Conservation (phyloP, 2,888 invertebrate genomes). For the Falcaria lacertinaria region DNA sequence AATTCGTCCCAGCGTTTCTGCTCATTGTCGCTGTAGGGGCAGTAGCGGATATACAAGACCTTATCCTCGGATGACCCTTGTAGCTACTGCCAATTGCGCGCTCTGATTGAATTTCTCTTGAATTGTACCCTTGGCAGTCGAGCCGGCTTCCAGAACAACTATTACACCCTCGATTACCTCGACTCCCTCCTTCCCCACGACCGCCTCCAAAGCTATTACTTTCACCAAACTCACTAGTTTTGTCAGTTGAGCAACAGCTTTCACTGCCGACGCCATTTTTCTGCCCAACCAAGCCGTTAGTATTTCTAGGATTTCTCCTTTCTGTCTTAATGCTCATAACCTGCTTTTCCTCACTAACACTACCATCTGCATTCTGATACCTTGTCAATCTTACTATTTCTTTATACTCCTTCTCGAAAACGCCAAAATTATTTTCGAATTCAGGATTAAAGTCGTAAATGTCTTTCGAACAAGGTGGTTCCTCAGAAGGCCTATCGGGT, state of each 20-base stretch:
- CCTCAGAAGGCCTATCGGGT: slow-evolving; percentile 1
- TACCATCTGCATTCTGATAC: slow-evolving; percentile 33
- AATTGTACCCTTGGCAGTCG: neutral
- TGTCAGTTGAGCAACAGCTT: neutral
- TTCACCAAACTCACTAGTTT: neutral
- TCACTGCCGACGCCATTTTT: neutral
- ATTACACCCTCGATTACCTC: neutral
- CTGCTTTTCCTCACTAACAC: slow-evolving; percentile 36
- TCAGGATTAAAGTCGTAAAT: slow-evolving; percentile 5
- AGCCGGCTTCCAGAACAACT: neutral
- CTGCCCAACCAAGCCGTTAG: neutral
- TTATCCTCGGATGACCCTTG: slow-evolving; percentile 10
- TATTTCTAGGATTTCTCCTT: slow-evolving; percentile 19
- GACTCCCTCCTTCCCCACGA: neutral
- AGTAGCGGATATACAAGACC: slow-evolving; percentile 11
- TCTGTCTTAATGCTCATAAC: slow-evolving; percentile 38
- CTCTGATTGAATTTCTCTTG: slow-evolving; percentile 12
- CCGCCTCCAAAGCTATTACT: neutral
- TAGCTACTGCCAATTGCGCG: slow-evolving; percentile 3
- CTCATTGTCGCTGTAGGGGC: slow-evolving; percentile 5
- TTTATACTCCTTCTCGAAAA: slow-evolving; percentile 34
- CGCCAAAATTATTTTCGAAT: slow-evolving; percentile 15
- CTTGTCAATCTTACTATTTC: slow-evolving; percentile 38
- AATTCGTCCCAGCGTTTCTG: slow-evolving; percentile 2
- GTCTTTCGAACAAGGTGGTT: slow-evolving; percentile 2